These are phyloP conservation scores for Aegotheles bennettii DNA, from an alignment of 2,113 vertebrate genomes.

Conservation along the genomic window DNA sequence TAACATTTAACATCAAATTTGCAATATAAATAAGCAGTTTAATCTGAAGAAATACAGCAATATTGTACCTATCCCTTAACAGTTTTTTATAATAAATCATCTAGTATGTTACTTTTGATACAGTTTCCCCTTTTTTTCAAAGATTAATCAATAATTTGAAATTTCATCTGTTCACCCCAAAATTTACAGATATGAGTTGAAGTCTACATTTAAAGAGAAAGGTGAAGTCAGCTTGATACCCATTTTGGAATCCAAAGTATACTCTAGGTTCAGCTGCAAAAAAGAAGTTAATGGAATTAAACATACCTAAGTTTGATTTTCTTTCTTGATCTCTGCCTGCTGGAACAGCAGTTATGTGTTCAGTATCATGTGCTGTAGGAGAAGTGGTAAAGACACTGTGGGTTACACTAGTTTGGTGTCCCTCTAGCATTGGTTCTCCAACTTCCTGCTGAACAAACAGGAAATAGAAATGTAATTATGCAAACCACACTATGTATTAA, in stretches of 20 bases:
- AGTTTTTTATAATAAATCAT: neutral
- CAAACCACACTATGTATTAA: conserved; percentile 21
- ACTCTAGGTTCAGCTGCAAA: neutral
- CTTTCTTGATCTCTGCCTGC: conserved; percentile 9
- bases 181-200: neutral
- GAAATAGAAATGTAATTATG: conserved; percentile 72
- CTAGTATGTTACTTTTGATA: neutral
- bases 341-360: neutral
- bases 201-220: neutral
- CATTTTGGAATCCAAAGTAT: neutral
- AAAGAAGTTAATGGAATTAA: neutral
- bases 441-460: conserved; percentile 93
- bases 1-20: neutral
- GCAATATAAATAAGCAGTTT: neutral
- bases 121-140: neutral
- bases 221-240: neutral
- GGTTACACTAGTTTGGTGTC: conserved; percentile 55
- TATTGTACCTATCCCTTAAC: neutral
- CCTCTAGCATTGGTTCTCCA: conserved; percentile 66
- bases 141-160: neutral
- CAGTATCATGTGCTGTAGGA: neutral
- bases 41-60: neutral
- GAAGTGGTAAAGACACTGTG: conserved; percentile 30
- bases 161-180: neutral
- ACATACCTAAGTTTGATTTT: conserved; percentile 73